Base-by-base conservation (phyloP, 2,888 invertebrate species). In the Nomada lathburiana region DNA sequence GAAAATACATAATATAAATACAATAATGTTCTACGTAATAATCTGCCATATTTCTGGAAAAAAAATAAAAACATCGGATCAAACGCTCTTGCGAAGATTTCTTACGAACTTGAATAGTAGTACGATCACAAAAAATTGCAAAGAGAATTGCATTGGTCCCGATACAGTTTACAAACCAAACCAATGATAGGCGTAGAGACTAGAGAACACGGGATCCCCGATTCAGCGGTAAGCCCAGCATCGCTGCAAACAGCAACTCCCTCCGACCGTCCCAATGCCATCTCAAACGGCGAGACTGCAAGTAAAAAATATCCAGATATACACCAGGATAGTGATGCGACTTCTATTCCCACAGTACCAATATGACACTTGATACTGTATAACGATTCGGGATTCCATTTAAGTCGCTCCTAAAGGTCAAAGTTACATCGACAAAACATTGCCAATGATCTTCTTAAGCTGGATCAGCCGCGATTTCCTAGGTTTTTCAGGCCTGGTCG, bases 81-180 rank as follows among this genome's bases (percentile, higher is more conserved):
- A 72, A 73, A 72, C 42, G 29, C 36, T 63, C 71, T 47, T 55
- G 7, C 11, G n/a, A 59, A 76, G 11, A 36, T 36, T 20, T 62
- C 57, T 20, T 44, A 26, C 42, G 1, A 42, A 47, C 53, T 80
- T 29, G 50, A 69, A 42, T 36, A 42, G n/a, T 23, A 67, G 26
- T 76, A 69, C 53, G 18, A 44, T 52, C 42, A 63, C 50, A 44
- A 70, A 57, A 69, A 79, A 57, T 59, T 80, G 36, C 62, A 85
- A 84, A 82, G 75, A 64, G 59, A 82, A 82, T 76, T 77, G 73
- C 68, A 84, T 91, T 90, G 88, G 86, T 81, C 89, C 89, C 88
- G 92, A 93, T 93, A 93, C 92, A 87, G 89, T 91, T 88, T 93
- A 93, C 92, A 92, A 93, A 93, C 93, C 92, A 93, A 91, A 91